phyloP scores from a whole-genome alignment of 2,113 vertebrate species.

The Apaloderma vittatum region DNA sequence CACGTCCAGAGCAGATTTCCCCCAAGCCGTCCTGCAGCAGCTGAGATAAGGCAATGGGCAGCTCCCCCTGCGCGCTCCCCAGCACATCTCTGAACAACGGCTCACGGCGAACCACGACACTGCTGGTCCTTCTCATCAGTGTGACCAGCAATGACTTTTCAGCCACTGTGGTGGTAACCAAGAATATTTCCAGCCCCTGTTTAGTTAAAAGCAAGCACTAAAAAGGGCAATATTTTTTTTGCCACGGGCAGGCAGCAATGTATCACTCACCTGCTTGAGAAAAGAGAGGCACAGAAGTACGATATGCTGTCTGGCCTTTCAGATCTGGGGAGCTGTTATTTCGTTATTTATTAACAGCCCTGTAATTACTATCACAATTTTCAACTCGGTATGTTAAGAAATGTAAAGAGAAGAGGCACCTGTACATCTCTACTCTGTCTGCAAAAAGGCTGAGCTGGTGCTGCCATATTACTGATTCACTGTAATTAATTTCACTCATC shows the following conservation, averaged over 20 bases:
- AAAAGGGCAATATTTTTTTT: not conserved
- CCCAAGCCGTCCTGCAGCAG: not conserved
- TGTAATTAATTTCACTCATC: not conserved
- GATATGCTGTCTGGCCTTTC: not conserved
- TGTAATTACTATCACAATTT: not conserved
- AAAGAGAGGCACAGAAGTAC: not conserved
- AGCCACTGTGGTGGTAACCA: not conserved
- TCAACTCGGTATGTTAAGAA: not conserved
- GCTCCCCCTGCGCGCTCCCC: fast-evolving
- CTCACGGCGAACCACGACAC: not conserved
- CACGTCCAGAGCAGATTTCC: not conserved
- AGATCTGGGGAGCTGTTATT: not conserved
- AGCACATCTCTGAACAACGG: fast-evolving
- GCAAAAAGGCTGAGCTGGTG: not conserved
- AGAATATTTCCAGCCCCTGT: not conserved
- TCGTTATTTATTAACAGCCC: not conserved
- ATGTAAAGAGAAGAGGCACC: not conserved
- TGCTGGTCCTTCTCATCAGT: not conserved
- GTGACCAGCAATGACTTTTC: not conserved
- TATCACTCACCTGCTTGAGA: not conserved
- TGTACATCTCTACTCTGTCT: not conserved
- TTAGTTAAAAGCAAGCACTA: not conserved
- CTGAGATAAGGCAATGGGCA: not conserved
- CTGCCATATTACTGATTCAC: not conserved
- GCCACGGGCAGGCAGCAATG: not conserved